A percentile compares a stretch with the other conserved stretches of the same genome.
These are phyloP conservation scores for Mormyrops boulengeri DNA, from an alignment of 2,797 vertebrate genomes.

Conservation along the genomic window DNA sequence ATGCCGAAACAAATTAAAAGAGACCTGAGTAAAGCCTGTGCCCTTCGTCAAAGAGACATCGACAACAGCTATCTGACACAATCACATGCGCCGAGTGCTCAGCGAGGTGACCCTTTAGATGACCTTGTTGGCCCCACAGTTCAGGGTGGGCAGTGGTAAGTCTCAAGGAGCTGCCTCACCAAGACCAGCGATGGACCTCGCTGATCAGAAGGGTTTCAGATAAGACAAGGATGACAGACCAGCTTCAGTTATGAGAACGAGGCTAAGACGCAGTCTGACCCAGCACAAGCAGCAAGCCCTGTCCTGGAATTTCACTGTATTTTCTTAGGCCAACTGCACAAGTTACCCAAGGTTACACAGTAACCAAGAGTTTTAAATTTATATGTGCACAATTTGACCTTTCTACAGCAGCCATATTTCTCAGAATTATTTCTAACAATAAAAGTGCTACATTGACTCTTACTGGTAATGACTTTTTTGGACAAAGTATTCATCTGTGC, in stretches of 20 bases:
- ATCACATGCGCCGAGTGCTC: not conserved
- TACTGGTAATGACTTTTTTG: not conserved
- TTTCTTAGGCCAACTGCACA: not conserved
- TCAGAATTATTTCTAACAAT: not conserved
- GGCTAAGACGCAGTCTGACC: not conserved
- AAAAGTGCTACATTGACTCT: not conserved
- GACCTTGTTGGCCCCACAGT: not conserved
- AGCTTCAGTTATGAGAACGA: constrained; percentile 1
- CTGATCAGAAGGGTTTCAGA: not conserved
- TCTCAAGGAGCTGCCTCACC: not conserved
- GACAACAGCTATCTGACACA: not conserved
- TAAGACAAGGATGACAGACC: not conserved
- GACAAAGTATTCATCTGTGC: not conserved
- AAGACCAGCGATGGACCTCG: not conserved
- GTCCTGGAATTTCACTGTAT: not conserved
- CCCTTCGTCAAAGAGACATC: not conserved
- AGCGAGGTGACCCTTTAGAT: not conserved
- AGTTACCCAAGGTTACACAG: not conserved
- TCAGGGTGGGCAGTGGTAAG: not conserved
- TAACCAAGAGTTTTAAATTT: constrained; percentile 2
- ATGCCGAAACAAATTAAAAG: not conserved
- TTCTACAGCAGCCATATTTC: not conserved
- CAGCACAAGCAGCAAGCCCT: not conserved
- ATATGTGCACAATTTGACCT: not conserved
- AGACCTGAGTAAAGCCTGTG: not conserved